Conservation (phyloP, 2,113 vertebrate species). For the Antechinus stuartii region DNA sequence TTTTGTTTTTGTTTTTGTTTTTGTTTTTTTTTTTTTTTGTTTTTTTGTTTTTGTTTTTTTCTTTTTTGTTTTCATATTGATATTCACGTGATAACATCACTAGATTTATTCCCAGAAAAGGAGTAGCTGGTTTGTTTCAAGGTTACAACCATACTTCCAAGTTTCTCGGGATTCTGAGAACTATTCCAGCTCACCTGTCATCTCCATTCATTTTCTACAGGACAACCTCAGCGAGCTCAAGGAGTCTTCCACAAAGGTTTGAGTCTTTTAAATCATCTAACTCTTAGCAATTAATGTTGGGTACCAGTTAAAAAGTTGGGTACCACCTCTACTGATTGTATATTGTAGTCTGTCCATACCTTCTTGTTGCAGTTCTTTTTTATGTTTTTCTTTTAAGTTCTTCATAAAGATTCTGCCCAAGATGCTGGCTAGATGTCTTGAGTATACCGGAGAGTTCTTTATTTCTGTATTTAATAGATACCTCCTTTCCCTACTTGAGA, state of each 20-base stretch:
- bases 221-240: constrained; percentile 99
- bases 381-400: not conserved
- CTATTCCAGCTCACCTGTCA: constrained; percentile 98
- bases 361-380: not conserved
- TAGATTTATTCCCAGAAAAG: constrained; percentile 90
- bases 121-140: constrained; percentile 89
- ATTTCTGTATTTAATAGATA: constrained; percentile 62
- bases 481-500: not conserved
- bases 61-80: constrained; percentile 65
- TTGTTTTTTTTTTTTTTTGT: constrained; percentile 66
- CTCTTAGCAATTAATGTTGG: not conserved
- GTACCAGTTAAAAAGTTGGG: not conserved
- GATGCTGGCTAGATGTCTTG: constrained; percentile 64
- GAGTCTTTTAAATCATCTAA: constrained; percentile 85
- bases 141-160: constrained; percentile 87
- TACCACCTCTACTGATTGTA: not conserved
- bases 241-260: constrained; percentile 98
- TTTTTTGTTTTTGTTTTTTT: constrained; percentile 66
- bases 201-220: constrained; percentile 99
- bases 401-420: not conserved
- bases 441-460: constrained; percentile 67
- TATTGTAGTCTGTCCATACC: not conserved
- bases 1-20: constrained; percentile 58
- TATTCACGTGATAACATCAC: constrained; percentile 81
- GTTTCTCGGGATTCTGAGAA: constrained; percentile 91